Percentiles rank a stretch among this genome's conserved stretches.
phyloP scores from a whole-genome alignment of 2,113 vertebrate genomes.

The Thunnus maccoyii region DNA sequence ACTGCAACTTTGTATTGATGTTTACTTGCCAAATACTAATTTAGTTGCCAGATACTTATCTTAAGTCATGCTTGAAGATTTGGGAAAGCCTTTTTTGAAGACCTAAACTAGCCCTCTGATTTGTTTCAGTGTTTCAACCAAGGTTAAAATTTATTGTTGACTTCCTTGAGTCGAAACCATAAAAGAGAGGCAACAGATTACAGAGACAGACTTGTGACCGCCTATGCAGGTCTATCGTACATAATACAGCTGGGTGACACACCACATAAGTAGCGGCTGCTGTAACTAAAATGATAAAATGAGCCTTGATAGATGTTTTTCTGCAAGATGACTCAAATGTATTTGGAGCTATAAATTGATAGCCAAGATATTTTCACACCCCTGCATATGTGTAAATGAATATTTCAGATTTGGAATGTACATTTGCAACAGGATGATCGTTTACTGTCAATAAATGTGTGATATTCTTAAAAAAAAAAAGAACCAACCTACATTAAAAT shows the following conservation, averaged over 20 bases:
- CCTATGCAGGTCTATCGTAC: not conserved
- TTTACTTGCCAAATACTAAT: too few species aligned
- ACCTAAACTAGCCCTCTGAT: not conserved
- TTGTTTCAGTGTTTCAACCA: not conserved
- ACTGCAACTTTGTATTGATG: too few species aligned
- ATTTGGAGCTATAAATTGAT: not conserved
- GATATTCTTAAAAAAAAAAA: not conserved
- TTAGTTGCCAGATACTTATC: not conserved
- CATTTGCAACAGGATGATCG: not conserved
- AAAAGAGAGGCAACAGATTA: not conserved
- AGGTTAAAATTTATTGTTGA: not conserved
- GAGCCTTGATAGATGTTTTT: not conserved
- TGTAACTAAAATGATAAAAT: not conserved
- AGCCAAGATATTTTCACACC: conserved; percentile 2
- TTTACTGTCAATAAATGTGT: conserved; percentile 11
- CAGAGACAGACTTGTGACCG: not conserved
- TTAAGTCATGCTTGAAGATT: not conserved
- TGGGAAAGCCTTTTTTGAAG: not conserved
- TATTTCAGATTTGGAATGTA: not conserved
- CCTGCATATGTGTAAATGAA: not conserved
- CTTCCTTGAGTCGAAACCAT: not conserved
- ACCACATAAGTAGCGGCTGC: not conserved
- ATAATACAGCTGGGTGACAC: conserved; percentile 1
- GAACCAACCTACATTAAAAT: not conserved
- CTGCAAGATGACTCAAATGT: not conserved